Conservation (phyloP, 1,140 invertebrate genomes). For the Mamestra configurata region DNA sequence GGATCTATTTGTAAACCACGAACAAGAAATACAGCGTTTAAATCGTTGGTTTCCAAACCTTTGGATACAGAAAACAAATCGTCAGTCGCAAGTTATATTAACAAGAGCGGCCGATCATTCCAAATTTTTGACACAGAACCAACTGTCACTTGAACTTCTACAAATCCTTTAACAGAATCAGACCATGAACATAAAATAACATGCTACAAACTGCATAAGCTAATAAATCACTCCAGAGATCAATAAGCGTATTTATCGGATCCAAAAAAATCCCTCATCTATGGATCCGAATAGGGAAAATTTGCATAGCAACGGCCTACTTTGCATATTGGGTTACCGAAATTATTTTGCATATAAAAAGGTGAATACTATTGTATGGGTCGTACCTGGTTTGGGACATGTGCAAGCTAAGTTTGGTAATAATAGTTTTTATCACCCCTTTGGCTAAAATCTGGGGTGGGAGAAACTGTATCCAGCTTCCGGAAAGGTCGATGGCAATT, state of each 20-base stretch:
- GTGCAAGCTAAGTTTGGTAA: constrained; percentile 21
- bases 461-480: neutral
- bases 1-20: too few relatives aligned
- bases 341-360: constrained; percentile 79
- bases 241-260: constrained; percentile 81
- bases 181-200: constrained; percentile 32
- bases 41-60: too few relatives aligned
- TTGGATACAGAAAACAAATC: too few relatives aligned
- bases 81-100: neutral
- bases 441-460: neutral
- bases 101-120: neutral
- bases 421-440: constrained; percentile 20
- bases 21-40: too few relatives aligned
- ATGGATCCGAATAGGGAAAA: constrained; percentile 62
- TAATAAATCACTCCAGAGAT: constrained; percentile 84
- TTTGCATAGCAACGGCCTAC: constrained; percentile 74
- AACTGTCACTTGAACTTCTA: constrained; percentile 1
- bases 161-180: constrained; percentile 18
- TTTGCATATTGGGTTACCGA: constrained; percentile 83
- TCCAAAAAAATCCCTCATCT: constrained; percentile 62
- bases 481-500: neutral
- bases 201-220: constrained; percentile 55
- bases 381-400: constrained; percentile 31
- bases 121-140: constrained; percentile 3
- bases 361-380: constrained; percentile 52